Conservation (phyloP, 2,888 invertebrate genomes). For the Auanema sp. region DNA sequence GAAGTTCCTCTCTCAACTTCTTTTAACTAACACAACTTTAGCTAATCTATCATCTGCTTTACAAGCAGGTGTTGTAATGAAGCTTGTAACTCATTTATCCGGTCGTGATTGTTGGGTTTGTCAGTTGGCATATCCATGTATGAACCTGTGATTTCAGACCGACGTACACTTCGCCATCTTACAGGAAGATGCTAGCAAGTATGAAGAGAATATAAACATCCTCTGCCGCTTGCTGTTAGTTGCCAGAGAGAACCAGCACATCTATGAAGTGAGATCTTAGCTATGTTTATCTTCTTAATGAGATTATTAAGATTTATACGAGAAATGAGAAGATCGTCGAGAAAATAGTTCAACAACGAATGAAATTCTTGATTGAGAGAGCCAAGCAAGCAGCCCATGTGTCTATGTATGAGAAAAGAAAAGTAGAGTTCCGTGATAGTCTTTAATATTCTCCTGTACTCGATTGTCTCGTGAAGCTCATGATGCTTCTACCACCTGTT, state of each 20-base stretch:
- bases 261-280: background rate
- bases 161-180: conserved; percentile 12
- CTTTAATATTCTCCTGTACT: no score
- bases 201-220: background rate
- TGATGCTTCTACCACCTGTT: no score
- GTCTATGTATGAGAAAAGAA: no score
- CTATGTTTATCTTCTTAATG: no score
- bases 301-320: no score
- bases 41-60: background rate
- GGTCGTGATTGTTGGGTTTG: conserved; percentile 5
- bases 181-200: conserved; percentile 7
- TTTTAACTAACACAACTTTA: conserved; percentile 8
- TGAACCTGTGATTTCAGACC: conserved; percentile 1
- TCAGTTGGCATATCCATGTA: background rate
- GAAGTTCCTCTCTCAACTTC: conserved; percentile 7
- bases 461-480: no score
- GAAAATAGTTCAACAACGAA: no score
- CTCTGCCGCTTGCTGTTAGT: conserved; percentile 6
- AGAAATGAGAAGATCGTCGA: no score
- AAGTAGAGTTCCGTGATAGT: no score
- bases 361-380: no score
- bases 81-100: background rate
- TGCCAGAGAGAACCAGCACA: background rate
- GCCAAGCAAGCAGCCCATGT: no score
- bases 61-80: conserved; percentile 12